A percentile compares a stretch with the other conserved stretches of the same genome.
Conservation (phyloP, 2,888 invertebrate species). For the Apamea monoglypha region DNA sequence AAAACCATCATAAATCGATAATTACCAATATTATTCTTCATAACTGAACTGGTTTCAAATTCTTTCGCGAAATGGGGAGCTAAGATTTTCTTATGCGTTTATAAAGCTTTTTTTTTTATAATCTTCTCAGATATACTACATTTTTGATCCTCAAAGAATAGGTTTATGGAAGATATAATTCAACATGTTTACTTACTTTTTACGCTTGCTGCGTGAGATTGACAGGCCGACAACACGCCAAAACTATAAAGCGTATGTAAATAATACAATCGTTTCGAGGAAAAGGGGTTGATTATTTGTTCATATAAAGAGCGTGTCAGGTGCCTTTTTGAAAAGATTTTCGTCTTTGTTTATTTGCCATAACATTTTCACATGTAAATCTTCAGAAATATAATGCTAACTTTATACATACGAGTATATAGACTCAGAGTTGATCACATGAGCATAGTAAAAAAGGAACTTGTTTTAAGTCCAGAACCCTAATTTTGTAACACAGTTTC, state of each 20-base stretch:
- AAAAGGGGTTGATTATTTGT: conserved; percentile 20
- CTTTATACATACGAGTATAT: no score
- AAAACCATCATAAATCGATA: neutral
- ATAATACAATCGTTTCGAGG: conserved; percentile 21
- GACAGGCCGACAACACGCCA: conserved; percentile 36
- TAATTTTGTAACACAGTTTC: no score
- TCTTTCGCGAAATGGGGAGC: neutral
- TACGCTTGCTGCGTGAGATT: conserved; percentile 11
- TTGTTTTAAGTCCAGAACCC: no score
- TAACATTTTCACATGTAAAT: no score
- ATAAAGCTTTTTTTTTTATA: neutral
- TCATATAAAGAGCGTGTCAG: conserved; percentile 17
- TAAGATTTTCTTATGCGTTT: neutral
- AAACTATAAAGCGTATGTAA: conserved; percentile 27
- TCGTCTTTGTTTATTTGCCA: no score
- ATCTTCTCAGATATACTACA: conserved; percentile 18
- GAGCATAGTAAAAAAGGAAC: no score
- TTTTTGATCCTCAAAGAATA: conserved; percentile 31
- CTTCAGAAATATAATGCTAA: no score
- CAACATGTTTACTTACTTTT: conserved; percentile 37
- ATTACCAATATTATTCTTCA: neutral
- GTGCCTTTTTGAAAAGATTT: conserved; percentile 20
- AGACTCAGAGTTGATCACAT: no score
- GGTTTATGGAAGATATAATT: conserved; percentile 23
- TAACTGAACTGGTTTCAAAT: neutral